Evolutionary conservation across 1,140 invertebrate species (phyloP).

Genomic region (Diprion similis): DNA sequence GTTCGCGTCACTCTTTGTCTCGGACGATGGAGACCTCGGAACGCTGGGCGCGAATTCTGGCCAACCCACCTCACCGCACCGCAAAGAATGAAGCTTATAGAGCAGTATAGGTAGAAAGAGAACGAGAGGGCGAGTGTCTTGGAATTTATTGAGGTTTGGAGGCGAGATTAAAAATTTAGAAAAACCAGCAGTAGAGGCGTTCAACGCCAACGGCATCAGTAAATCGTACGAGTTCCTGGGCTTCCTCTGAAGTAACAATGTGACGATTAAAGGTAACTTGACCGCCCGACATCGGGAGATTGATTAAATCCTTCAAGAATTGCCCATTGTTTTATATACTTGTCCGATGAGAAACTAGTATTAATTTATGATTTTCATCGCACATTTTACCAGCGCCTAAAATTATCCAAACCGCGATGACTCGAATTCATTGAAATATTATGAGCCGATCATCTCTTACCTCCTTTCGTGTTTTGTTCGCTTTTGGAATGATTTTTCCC

Average conservation of each 20-base stretch:
- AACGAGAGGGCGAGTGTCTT: too few species aligned
- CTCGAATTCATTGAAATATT: too few species aligned
- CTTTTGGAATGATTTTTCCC: constrained; percentile 53
- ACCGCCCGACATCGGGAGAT: background rate
- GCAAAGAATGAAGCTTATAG: background rate
- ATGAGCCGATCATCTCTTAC: too few species aligned
- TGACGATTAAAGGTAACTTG: background rate
- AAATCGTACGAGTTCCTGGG: background rate
- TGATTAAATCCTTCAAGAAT: background rate
- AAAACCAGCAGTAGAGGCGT: background rate
- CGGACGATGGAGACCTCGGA: constrained; percentile 1
- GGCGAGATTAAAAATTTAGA: constrained; percentile 8
- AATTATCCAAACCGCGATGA: too few species aligned
- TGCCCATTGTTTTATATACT: background rate
- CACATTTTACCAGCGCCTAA: too few species aligned
- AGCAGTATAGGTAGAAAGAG: too few species aligned
- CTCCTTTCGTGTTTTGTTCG: constrained; percentile 27
- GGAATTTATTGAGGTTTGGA: background rate
- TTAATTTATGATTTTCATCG: too few species aligned
- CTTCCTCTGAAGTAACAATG: background rate
- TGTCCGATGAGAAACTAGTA: too few species aligned
- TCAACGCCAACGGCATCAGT: background rate
- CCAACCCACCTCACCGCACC: background rate
- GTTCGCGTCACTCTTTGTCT: constrained; percentile 4
- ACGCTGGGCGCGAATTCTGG: background rate